Base-by-base conservation (phyloP, 2,113 vertebrate species). In the Oncorhynchus gorbuscha region DNA sequence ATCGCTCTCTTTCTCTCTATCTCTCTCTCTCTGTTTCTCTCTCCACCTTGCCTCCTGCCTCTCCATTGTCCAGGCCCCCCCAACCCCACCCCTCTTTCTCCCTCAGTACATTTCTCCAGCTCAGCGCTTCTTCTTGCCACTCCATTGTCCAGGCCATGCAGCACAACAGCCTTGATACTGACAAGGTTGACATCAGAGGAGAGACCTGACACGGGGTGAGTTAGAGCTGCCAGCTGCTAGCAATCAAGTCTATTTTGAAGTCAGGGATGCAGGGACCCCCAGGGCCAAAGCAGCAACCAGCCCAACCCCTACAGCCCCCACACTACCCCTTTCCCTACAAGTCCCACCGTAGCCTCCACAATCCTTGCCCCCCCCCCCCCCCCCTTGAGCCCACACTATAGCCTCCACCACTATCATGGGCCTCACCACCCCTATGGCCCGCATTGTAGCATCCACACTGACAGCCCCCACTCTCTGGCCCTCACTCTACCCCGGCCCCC, bases 201-300 rank as follows among this genome's bases (percentile, higher is more conserved):
- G 92, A 92, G 90, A 86, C 83, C 87, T 92, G 91, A 94, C 92
- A 93, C 87, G n/a, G 91, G 89, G 90, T 93, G 92, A 94, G 92
- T 93, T 93, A 94, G 91, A 89, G 90, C 91, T 88, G 89, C 89
- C 93, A 93, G 93, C 93, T 94, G 93, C 90, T 93, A 92, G 92
- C 93, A 94, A 94, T 94, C 93, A 94, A 89, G 89, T 91, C 92
- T 93, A 94, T 94, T 94, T 94, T 94, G 92, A 92, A 93, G 92
- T 92, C 92, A 94, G 93, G 93, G 93, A 94, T 93, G 90, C 91
- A 91, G 83, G 88, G 90, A 92, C 89, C 93, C 93, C 89, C 86
- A 92, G 93, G 92, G 90, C 93, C 90, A 91, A 92, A 93, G 86
- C 89, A 89, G 88, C 86, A 92, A 88, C 89, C 74, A 91, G 89